phyloP scores from a whole-genome alignment of 2,888 invertebrate species.

The Cerastoderma edule region DNA sequence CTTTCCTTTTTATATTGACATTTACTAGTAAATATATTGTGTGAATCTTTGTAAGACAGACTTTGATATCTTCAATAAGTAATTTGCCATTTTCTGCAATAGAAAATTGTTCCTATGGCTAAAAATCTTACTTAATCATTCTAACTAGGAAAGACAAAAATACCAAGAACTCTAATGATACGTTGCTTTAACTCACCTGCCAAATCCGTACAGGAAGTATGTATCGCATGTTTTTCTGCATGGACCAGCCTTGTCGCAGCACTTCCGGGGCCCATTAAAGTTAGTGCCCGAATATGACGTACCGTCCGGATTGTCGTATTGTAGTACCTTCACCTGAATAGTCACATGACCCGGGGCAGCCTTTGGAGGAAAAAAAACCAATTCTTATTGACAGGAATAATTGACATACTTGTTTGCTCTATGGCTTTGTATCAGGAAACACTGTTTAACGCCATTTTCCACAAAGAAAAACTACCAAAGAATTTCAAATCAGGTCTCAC shows the following conservation, averaged over 20 bases:
- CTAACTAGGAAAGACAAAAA: not conserved
- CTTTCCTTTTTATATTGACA: not conserved
- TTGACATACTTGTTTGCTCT: too few relatives aligned
- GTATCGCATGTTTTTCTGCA: not conserved
- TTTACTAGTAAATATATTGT: not conserved
- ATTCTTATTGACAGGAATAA: too few relatives aligned
- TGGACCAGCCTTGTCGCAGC: not conserved
- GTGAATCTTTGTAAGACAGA: not conserved
- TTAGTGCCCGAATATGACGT: not conserved
- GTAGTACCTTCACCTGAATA: not conserved
- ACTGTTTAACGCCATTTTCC: too few relatives aligned
- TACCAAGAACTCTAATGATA: not conserved
- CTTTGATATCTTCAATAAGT: too few relatives aligned
- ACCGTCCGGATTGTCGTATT: conserved; percentile 2
- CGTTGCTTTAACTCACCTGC: not conserved
- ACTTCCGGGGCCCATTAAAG: not conserved
- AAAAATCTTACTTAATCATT: not conserved
- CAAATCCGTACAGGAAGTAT: not conserved
- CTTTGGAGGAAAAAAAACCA: too few relatives aligned
- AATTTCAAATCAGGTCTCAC: too few relatives aligned
- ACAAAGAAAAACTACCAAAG: too few relatives aligned
- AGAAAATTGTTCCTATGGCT: too few relatives aligned
- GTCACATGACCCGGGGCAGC: not conserved
- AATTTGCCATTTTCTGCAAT: not conserved
- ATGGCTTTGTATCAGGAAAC: too few relatives aligned